Base-by-base conservation (phyloP, 2,888 invertebrate species). In the Teleogryllus oceanicus region DNA sequence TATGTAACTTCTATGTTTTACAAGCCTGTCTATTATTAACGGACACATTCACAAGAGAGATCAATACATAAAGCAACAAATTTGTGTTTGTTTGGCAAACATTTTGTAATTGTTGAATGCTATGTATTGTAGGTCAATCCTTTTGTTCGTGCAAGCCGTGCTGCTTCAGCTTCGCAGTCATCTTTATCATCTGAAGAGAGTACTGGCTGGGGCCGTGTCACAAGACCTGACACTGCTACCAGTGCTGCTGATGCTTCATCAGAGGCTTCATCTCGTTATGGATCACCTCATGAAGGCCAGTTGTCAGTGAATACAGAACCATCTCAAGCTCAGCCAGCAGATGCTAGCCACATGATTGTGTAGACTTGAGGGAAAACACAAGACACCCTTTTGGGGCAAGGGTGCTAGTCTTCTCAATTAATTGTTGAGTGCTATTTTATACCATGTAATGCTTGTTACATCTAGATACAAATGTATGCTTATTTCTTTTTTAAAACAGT, bases 231-330 rank as follows among this genome's bases (percentile, higher is more conserved):
- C n/a, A n/a, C 62, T 18, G 62, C 62, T 18, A 62, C 62, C 0
- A 62, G 62, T 62, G 62, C 62, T 62, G 62, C 62, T 62, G 62
- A 62, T 62, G 62, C 62, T 11, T 62, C 62, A 62, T 62, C 62
- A 62, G 62, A 62, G n/a, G 62, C 13, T n/a, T 62, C 62, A 18
- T 62, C 62, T 62, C 13, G 16, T 62, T 62, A 62, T 12, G 62
- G 16, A 62, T 62, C 62, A 18, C 62, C 62, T 62, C 62, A 62
- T 62, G 62, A 62, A 62, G 62, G 62, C 16, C 62, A 62, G 5
- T n/a, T n/a, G 13, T 62, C 62, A 62, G n/a, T 62, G 13, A 62
- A 62, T 62, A 62, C 62, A 62, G 62, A 62, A 62, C 62, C 62
- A 18, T n/a, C 13, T 62, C 62, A n/a, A 62, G 62, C 16, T 62